Evolutionary conservation across 2,888 invertebrate genomes (phyloP).

Genomic region (Thymelicus acteon): DNA sequence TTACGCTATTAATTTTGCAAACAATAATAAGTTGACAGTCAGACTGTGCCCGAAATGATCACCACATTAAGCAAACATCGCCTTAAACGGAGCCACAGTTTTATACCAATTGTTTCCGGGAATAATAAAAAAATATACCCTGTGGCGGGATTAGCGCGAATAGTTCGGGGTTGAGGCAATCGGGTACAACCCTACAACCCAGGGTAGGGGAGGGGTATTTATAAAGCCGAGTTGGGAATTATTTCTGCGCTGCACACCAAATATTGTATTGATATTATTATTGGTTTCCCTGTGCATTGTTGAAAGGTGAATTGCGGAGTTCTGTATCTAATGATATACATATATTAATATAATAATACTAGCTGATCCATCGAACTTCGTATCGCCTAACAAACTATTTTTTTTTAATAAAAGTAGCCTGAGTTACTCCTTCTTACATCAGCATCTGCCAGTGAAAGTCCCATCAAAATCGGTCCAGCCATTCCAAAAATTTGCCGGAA

Average conservation of each 20-base stretch:
- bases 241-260: conserved; percentile 27
- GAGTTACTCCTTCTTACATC: too few species aligned
- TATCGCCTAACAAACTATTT: too few species aligned
- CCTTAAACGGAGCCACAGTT: conserved; percentile 28
- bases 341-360: too few species aligned
- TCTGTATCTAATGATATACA: too few species aligned
- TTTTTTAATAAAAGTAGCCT: too few species aligned
- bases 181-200: conserved; percentile 55
- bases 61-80: conserved; percentile 40
- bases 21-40: background rate
- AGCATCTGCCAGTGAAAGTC: too few species aligned
- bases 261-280: conserved; percentile 26
- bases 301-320: background rate
- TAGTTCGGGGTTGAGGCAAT: conserved; percentile 65
- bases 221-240: conserved; percentile 58
- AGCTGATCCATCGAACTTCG: too few species aligned
- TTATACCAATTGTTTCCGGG: conserved; percentile 51
- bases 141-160: conserved; percentile 69
- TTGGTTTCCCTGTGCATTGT: background rate
- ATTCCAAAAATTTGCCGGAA: too few species aligned
- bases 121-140: conserved; percentile 67
- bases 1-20: too few species aligned
- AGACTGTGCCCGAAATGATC: conserved; percentile 19
- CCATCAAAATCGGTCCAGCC: too few species aligned
- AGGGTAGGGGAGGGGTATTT: conserved; percentile 63